These are phyloP conservation scores for Spea bombifrons DNA, from an alignment of 2,113 vertebrate species.

Conservation along the genomic window DNA sequence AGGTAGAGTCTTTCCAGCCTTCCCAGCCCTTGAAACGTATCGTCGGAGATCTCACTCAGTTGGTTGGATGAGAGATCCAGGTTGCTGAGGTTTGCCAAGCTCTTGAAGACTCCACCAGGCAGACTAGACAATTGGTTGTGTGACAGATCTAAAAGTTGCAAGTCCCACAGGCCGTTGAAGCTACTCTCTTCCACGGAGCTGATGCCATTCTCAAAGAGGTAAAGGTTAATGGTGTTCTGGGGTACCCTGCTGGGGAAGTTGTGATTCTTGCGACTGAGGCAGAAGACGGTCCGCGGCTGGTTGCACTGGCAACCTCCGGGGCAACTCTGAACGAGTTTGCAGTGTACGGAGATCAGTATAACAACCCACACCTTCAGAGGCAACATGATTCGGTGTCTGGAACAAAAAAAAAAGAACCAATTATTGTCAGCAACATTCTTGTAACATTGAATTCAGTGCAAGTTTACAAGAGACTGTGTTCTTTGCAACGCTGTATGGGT, in stretches of 20 bases:
- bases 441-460: no score
- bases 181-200: slow-evolving; percentile 68
- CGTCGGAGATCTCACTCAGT: slow-evolving; percentile 81
- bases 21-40: slow-evolving; percentile 81
- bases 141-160: slow-evolving; percentile 89
- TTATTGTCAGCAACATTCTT: not conserved
- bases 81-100: slow-evolving; percentile 79
- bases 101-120: slow-evolving; percentile 78
- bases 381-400: slow-evolving; percentile 56
- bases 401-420: slow-evolving; percentile 25
- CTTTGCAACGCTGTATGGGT: no score
- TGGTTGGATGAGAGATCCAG: slow-evolving; percentile 90
- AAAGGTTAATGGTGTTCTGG: slow-evolving; percentile 70
- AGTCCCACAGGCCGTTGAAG: slow-evolving; percentile 69
- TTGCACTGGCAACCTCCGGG: slow-evolving; percentile 68
- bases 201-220: slow-evolving; percentile 86
- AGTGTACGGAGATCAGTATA: slow-evolving; percentile 43
- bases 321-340: slow-evolving; percentile 54
- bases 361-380: slow-evolving; percentile 45
- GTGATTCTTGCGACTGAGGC: slow-evolving; percentile 56
- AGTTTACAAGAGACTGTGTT: no score
- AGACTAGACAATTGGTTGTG: slow-evolving; percentile 86
- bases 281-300: slow-evolving; percentile 67
- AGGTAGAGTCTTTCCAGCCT: slow-evolving; percentile 90
- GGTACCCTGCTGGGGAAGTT: slow-evolving; percentile 72